Evolutionary conservation across 2,888 invertebrate species (phyloP).

Genomic region (Andrena bucephala): DNA sequence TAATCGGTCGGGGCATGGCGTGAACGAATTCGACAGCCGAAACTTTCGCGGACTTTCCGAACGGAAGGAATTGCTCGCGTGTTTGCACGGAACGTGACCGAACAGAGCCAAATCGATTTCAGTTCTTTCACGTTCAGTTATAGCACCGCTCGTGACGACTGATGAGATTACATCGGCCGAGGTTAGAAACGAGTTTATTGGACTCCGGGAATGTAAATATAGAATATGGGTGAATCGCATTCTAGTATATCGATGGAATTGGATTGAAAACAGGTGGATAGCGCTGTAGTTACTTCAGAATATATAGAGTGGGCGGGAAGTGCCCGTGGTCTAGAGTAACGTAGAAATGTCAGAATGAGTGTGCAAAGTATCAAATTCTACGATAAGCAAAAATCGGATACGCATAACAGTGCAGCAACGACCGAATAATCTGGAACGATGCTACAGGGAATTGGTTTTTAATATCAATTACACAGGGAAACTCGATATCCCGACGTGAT

Average conservation of each 20-base stretch:
- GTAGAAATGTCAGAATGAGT: neutral
- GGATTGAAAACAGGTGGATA: neutral
- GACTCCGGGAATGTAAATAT: slow-evolving; percentile 30
- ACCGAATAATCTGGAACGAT: slow-evolving; percentile 3
- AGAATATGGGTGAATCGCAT: neutral
- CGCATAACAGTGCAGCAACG: neutral
- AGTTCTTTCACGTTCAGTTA: slow-evolving; percentile 45
- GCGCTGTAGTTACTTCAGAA: neutral
- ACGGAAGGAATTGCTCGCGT: slow-evolving; percentile 49
- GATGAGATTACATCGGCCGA: slow-evolving; percentile 62
- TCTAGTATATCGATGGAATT: neutral
- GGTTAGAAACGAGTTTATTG: slow-evolving; percentile 58
- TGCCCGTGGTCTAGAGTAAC: neutral
- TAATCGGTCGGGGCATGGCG: slow-evolving; percentile 37
- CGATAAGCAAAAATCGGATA: neutral
- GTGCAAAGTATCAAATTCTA: neutral
- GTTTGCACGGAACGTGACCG: slow-evolving; percentile 42
- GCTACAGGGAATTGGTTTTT: slow-evolving; percentile 4
- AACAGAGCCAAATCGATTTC: slow-evolving; percentile 62
- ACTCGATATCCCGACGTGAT: neutral
- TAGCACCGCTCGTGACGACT: slow-evolving; percentile 44
- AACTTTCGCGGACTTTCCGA: slow-evolving; percentile 13
- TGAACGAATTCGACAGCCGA: slow-evolving; percentile 41
- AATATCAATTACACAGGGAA: neutral
- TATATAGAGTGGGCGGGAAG: neutral